Percentiles rank a stretch among this genome's conserved stretches.
phyloP scores from a whole-genome alignment of 2,113 vertebrate species.

The Bombycilla garrulus region DNA sequence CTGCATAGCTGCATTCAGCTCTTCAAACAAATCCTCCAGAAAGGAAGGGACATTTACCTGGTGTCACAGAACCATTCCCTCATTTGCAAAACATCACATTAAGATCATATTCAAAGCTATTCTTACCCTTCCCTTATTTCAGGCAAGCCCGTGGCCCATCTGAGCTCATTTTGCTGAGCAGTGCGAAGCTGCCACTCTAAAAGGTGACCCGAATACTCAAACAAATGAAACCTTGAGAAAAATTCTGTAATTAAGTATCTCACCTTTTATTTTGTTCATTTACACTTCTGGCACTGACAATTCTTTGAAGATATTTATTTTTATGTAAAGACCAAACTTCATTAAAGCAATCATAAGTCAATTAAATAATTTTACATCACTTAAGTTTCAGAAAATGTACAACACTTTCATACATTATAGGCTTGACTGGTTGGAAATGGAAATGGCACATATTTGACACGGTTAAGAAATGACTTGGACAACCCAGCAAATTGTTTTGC shows the following conservation, averaged over 20 bases:
- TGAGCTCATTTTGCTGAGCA: not conserved
- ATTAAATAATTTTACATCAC: slow-evolving; percentile 73
- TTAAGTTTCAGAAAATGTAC: slow-evolving; percentile 75
- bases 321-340: slow-evolving; percentile 73
- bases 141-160: not conserved
- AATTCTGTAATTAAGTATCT: slow-evolving; percentile 57
- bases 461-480: slow-evolving; percentile 36
- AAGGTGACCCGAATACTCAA: fast-evolving
- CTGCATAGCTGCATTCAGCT: not conserved
- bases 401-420: slow-evolving; percentile 73
- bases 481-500: slow-evolving; percentile 11
- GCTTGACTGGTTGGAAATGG: slow-evolving; percentile 61
- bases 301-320: slow-evolving; percentile 71
- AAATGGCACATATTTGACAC: slow-evolving; percentile 49
- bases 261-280: slow-evolving; percentile 77
- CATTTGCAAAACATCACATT: not conserved
- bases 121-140: not conserved
- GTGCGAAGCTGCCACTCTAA: not conserved
- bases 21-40: not conserved
- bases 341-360: slow-evolving; percentile 73
- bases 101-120: not conserved
- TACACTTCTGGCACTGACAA: slow-evolving; percentile 76
- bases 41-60: not conserved
- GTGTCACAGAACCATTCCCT: not conserved
- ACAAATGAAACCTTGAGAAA: slow-evolving; percentile 17